Evolutionary conservation across 2,113 vertebrate species (phyloP).

Genomic region (Odontesthes bonariensis): DNA sequence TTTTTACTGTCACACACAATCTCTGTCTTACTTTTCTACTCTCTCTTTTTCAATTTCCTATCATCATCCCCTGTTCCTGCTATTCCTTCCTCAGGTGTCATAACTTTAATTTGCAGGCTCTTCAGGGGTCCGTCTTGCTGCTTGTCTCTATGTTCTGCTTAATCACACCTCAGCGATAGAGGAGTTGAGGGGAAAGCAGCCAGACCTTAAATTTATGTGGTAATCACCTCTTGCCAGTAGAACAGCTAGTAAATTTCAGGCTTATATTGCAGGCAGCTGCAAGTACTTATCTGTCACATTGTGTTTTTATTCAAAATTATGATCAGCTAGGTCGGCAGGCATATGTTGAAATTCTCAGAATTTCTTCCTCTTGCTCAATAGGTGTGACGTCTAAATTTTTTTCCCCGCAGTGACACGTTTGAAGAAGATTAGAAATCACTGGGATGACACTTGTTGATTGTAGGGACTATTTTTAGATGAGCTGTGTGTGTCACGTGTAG

Average conservation of each 20-base stretch:
- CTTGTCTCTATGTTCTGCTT: slow-evolving; percentile 33
- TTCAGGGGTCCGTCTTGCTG: slow-evolving; percentile 53
- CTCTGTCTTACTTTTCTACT: background rate
- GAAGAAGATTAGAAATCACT: slow-evolving; percentile 1
- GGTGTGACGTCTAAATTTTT: background rate
- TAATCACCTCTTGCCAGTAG: slow-evolving; percentile 41
- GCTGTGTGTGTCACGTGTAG: background rate
- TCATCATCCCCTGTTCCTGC: slow-evolving; percentile 24
- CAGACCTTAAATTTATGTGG: slow-evolving; percentile 28
- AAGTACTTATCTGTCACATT: background rate
- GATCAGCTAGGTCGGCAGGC: background rate
- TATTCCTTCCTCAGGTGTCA: slow-evolving; percentile 63
- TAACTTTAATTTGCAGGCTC: slow-evolving; percentile 69
- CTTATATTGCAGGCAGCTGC: background rate
- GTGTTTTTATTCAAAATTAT: background rate
- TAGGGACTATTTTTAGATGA: background rate
- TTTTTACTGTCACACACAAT: slow-evolving; percentile 8
- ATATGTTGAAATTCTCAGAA: background rate
- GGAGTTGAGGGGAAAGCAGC: background rate
- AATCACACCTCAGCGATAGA: slow-evolving; percentile 54
- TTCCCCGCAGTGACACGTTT: background rate
- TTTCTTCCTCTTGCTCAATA: background rate
- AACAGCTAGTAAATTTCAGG: slow-evolving; percentile 3
- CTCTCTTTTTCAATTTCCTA: background rate
- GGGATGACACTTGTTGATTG: slow-evolving; percentile 24